phyloP scores from a whole-genome alignment of 2,797 vertebrate genomes.

The Scyliorhinus canicula region DNA sequence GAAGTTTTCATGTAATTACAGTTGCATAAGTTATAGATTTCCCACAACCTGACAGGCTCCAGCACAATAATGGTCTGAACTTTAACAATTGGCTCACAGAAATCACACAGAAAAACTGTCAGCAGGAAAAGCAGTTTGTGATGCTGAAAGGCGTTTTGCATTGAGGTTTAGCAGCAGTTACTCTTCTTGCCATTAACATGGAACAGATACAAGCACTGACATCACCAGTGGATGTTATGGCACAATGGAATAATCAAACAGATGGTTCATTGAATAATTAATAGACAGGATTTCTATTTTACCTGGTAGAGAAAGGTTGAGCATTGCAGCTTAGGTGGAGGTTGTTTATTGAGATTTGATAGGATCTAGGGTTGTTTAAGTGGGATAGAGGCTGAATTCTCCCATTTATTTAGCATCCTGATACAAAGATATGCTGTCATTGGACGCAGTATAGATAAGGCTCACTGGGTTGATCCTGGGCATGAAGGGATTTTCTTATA shows the following conservation, averaged over 20 bases:
- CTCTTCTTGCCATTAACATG: neutral
- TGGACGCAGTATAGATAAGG: no score
- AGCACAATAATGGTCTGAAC: neutral
- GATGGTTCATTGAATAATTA: neutral
- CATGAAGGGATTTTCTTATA: no score
- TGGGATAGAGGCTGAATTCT: neutral
- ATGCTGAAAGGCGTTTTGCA: neutral
- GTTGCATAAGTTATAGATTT: neutral
- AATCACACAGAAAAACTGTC: neutral
- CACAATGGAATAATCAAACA: neutral
- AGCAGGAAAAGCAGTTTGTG: neutral
- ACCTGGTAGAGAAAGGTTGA: neutral
- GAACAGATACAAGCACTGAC: neutral
- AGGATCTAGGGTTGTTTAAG: no score
- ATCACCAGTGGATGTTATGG: neutral
- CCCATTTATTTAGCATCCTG: no score
- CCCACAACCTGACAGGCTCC: neutral
- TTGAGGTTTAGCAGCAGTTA: neutral
- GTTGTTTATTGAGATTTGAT: neutral
- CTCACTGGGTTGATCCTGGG: no score
- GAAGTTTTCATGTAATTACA: neutral
- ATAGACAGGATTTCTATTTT: neutral
- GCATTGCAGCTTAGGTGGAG: neutral
- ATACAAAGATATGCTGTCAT: no score
- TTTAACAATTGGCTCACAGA: neutral